These are phyloP conservation scores for Trachelus tabidus DNA, from an alignment of 2,888 invertebrate species.

Conservation along the genomic window DNA sequence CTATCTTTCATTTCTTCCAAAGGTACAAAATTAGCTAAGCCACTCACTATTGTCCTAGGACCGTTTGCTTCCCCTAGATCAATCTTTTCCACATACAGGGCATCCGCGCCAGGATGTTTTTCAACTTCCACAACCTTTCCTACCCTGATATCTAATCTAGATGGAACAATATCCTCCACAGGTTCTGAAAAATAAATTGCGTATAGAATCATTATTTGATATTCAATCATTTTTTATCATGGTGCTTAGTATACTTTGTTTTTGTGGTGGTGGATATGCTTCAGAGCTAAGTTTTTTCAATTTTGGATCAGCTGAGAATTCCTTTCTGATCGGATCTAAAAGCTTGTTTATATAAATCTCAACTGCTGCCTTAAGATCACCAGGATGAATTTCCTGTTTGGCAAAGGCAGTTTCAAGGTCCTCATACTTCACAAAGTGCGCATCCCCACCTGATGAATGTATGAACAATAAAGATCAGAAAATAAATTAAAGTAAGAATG, in stretches of 20 bases:
- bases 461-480: neutral
- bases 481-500: neutral
- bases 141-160: slow-evolving; percentile 84
- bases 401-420: slow-evolving; percentile 86
- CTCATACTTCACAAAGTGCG: slow-evolving; percentile 77
- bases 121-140: slow-evolving; percentile 87
- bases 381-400: slow-evolving; percentile 88
- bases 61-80: slow-evolving; percentile 80
- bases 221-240: neutral
- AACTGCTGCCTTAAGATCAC: slow-evolving; percentile 89
- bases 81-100: slow-evolving; percentile 91
- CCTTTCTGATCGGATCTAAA: slow-evolving; percentile 88
- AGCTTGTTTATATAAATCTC: slow-evolving; percentile 87
- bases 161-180: slow-evolving; percentile 2
- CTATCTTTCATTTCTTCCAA: slow-evolving; percentile 90
- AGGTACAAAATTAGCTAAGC: slow-evolving; percentile 91
- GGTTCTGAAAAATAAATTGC: slow-evolving; percentile 5
- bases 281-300: slow-evolving; percentile 81
- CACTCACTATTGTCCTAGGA: slow-evolving; percentile 74
- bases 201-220: neutral
- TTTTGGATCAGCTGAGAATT: slow-evolving; percentile 80
- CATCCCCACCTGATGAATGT: slow-evolving; percentile 75
- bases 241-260: slow-evolving; percentile 66
- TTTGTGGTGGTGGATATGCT: slow-evolving; percentile 86
- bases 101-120: slow-evolving; percentile 92